Evolutionary conservation across 1,140 invertebrate species (phyloP).

Genomic region (Bombus affinis): DNA sequence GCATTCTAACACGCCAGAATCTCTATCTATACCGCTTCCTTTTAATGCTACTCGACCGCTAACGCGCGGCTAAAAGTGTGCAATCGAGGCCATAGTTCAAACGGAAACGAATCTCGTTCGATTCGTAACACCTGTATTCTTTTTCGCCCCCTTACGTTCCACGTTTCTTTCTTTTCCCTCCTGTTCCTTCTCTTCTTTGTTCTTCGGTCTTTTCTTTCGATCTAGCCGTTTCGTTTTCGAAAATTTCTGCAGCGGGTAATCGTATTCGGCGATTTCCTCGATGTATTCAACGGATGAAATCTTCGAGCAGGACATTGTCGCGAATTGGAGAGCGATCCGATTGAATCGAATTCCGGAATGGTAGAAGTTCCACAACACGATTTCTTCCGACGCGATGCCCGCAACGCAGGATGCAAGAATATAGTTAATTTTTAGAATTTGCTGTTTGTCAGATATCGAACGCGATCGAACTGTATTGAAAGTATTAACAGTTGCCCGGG

Average conservation of each 20-base stretch:
- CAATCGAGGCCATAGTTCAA: constrained; percentile 17
- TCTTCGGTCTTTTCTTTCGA: neutral
- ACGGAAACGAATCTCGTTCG: constrained; percentile 1
- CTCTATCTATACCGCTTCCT: constrained; percentile 22
- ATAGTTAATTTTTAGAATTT: neutral
- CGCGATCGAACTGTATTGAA: neutral
- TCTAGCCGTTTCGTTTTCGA: neutral
- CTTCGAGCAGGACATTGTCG: neutral
- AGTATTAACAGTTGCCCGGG: neutral
- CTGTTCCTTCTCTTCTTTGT: neutral
- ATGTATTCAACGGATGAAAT: neutral
- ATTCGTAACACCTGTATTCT: constrained; percentile 16
- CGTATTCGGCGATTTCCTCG: neutral
- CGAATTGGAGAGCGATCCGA: constrained; percentile 3
- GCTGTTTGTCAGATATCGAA: neutral
- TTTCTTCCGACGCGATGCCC: neutral
- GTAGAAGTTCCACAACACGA: neutral
- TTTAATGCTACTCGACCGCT: constrained; percentile 29
- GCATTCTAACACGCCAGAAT: constrained; percentile 56
- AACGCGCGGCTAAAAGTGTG: constrained; percentile 26
- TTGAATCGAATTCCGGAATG: constrained; percentile 9
- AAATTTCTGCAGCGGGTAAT: neutral
- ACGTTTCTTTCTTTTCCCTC: neutral
- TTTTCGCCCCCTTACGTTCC: neutral
- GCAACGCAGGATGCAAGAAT: neutral